phyloP scores from a whole-genome alignment of 2,797 vertebrate genomes.

The Rhodeus uyekii region DNA sequence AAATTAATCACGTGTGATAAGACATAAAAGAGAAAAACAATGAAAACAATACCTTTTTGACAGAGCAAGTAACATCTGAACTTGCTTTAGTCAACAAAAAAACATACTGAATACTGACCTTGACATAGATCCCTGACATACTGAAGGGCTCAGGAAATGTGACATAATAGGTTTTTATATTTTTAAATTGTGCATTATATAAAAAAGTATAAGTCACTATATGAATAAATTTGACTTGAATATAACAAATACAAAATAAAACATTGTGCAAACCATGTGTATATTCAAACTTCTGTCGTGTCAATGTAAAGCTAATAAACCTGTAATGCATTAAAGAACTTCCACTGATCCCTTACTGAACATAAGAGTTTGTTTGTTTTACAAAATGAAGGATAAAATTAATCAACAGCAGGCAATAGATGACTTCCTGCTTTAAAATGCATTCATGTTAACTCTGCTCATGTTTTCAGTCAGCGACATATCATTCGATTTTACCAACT shows the following conservation, averaged over 20 bases:
- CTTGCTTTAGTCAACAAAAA: no score
- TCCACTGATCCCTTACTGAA: background rate
- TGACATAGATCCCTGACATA: no score
- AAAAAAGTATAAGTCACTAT: background rate
- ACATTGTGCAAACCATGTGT: background rate
- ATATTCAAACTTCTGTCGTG: background rate
- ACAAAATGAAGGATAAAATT: background rate
- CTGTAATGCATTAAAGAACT: background rate
- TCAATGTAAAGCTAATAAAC: background rate
- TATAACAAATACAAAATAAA: background rate
- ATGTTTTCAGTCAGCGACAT: background rate
- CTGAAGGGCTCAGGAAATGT: no score
- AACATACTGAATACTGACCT: no score
- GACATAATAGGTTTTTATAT: no score
- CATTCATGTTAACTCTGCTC: background rate
- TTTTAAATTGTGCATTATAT: no score
- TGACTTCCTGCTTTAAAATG: background rate
- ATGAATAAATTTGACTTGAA: background rate
- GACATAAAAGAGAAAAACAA: no score
- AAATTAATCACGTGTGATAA: no score
- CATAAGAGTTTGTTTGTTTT: background rate
- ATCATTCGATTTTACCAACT: background rate
- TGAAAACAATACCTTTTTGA: no score
- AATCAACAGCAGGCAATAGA: background rate
- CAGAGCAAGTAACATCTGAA: no score